Evolutionary conservation across 1,140 invertebrate species (phyloP), one percentile per base, ranked within the genome.

Genomic region (Drosophila sulfurigaster): DNA sequence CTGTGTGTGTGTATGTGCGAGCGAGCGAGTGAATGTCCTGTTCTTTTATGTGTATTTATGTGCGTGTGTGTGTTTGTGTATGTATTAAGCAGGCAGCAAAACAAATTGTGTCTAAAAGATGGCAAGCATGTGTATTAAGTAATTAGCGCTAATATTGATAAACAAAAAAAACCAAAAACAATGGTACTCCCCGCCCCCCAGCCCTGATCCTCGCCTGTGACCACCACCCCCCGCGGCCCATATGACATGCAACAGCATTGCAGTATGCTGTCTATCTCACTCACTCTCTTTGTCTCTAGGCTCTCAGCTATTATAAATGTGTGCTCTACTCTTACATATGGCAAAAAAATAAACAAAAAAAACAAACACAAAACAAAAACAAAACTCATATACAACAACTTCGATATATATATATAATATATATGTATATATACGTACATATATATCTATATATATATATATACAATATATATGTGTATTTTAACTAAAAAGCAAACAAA

Each of bases 401-500:
- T 15, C 25, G 58, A 59, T 60, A 62, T 15, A 45, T 15, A 67
- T 16, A 64, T 54, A 69, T 54, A 25, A 62, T 62, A 69, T 45
- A 66, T 38, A 16, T n/a, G 35, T 20, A 30, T 45, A 32, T 54
- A 38, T 41, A 11, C 15, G 38, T 48, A 60, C 25, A 54, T 30
- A 72, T 25, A 51, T 32, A 49, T 15, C n/a, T 65, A 45, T 63
- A 57, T 43, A 45, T 63, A 57, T 43, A 45, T 38, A 25, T 46
- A 8, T 62, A 35, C 56, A 49, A 25, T 54, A 32, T 66, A 75
- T 79, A 76, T 65, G 67, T 71, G 43, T 85, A 72, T 86, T 87
- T 86, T 76, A 87, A 79, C 67, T 86, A 77, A 78, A 78, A 51
- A 32, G 6, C 20, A 25, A 25, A 25, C 20, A 16, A 16, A 48